These are phyloP conservation scores for Pyrrhia umbra DNA, from an alignment of 2,888 invertebrate genomes.

Conservation along the genomic window DNA sequence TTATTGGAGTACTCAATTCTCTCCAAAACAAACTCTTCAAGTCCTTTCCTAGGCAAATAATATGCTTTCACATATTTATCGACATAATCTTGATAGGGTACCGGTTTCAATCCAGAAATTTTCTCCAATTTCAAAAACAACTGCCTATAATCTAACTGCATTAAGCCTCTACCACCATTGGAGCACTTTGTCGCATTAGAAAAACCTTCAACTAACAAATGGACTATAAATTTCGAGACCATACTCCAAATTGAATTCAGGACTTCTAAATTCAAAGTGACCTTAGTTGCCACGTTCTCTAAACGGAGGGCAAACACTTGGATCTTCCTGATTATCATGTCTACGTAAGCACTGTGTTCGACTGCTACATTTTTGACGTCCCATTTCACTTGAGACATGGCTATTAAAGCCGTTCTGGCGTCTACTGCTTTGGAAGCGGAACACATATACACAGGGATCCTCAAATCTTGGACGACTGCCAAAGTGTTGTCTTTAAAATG, in stretches of 20 bases:
- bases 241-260: conserved; percentile 95
- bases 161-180: conserved; percentile 98
- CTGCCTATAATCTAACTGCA: conserved; percentile 99
- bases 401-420: conserved; percentile 92
- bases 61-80: conserved; percentile 99
- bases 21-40: conserved; percentile 97
- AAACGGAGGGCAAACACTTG: conserved; percentile 95
- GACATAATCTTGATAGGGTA: conserved; percentile 97
- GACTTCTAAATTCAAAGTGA: conserved; percentile 93
- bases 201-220: conserved; percentile 98
- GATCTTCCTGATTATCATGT: conserved; percentile 93
- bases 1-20: conserved; percentile 97
- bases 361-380: conserved; percentile 98
- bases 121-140: conserved; percentile 97
- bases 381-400: conserved; percentile 99
- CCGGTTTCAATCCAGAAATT: conserved; percentile 95
- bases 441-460: conserved; percentile 96
- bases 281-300: conserved; percentile 92
- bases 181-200: conserved; percentile 98
- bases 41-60: conserved; percentile 96
- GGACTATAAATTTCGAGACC: conserved; percentile 95
- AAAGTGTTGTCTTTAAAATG: conserved; percentile 94
- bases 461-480: conserved; percentile 92
- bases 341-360: conserved; percentile 97
- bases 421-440: conserved; percentile 95